Conservation (phyloP, 2,888 invertebrate species). For the Acholoe squamosa region DNA sequence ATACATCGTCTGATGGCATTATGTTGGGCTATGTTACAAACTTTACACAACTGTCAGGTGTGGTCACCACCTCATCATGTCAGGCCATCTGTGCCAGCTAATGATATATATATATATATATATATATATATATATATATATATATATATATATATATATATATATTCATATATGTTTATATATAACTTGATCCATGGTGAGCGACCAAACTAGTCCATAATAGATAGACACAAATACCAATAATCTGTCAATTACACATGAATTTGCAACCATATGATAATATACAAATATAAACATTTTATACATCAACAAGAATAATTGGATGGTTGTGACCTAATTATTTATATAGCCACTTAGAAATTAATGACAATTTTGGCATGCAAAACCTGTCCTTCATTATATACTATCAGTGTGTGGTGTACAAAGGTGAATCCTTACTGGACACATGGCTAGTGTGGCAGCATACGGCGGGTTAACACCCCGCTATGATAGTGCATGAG, state of each 20-base stretch:
- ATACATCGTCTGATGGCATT: neutral
- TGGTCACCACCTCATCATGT: neutral
- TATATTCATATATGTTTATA: too few relatives aligned
- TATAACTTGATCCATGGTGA: neutral
- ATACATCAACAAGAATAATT: slow-evolving; percentile 40
- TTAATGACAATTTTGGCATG: slow-evolving; percentile 19
- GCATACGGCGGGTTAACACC: too few relatives aligned
- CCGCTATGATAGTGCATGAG: neutral
- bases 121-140: slow-evolving; percentile 38
- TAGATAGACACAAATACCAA: neutral
- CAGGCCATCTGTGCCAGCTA: neutral
- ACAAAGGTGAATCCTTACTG: too few relatives aligned
- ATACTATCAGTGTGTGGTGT: neutral
- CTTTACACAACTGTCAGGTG: slow-evolving; percentile 47
- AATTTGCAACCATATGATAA: neutral
- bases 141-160: slow-evolving; percentile 21
- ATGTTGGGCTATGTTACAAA: neutral
- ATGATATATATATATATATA: slow-evolving; percentile 32
- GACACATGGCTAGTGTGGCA: too few relatives aligned
- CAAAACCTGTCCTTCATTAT: neutral
- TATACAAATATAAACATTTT: slow-evolving; percentile 42
- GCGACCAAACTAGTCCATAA: slow-evolving; percentile 10
- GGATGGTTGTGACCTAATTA: neutral
- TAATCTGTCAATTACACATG: neutral
- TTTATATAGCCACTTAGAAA: neutral